These are phyloP conservation scores for Aurelia coerulea DNA, from an alignment of 30 jellyfish, hydroid and myxozoan species.

Conservation along the genomic window DNA sequence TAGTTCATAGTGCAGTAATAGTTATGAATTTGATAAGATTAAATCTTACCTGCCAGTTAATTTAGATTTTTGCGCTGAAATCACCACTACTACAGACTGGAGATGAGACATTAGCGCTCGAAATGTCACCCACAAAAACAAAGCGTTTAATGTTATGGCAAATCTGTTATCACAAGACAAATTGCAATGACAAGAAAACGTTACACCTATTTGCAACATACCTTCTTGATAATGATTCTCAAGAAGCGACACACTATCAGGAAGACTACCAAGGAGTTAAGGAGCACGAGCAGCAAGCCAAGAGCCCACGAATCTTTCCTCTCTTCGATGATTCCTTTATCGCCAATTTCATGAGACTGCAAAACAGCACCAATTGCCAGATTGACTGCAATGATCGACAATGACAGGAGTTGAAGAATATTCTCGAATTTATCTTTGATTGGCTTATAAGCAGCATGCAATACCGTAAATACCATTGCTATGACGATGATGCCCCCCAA, in stretches of 20 bases:
- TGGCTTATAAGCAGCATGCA: conserved; percentile 43
- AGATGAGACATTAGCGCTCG: too few species aligned
- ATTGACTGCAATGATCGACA: conserved; percentile 25
- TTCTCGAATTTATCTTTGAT: conserved; percentile 37
- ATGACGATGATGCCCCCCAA: conserved; percentile 12
- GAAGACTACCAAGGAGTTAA: conserved; percentile 12
- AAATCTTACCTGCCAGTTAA: too few species aligned
- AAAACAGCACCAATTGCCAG: conserved; percentile 50
- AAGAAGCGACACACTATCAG: conserved; percentile 11
- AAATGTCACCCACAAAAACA: too few species aligned
- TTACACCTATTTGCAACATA: neutral
- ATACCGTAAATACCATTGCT: conserved; percentile 30
- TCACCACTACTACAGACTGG: too few species aligned
- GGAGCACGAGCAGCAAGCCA: conserved; percentile 9
- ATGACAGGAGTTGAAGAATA: conserved; percentile 36
- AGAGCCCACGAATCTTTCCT: conserved; percentile 8
- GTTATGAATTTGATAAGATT: too few species aligned
- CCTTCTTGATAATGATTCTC: neutral
- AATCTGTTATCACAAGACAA: too few species aligned
- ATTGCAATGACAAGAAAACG: too few species aligned
- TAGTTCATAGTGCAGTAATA: too few species aligned
- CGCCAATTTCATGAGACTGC: neutral
- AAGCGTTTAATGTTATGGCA: too few species aligned
- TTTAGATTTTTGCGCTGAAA: too few species aligned
- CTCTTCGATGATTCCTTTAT: neutral